Conservation (phyloP, 2,888 invertebrate genomes). For the Plutella xylostella region DNA sequence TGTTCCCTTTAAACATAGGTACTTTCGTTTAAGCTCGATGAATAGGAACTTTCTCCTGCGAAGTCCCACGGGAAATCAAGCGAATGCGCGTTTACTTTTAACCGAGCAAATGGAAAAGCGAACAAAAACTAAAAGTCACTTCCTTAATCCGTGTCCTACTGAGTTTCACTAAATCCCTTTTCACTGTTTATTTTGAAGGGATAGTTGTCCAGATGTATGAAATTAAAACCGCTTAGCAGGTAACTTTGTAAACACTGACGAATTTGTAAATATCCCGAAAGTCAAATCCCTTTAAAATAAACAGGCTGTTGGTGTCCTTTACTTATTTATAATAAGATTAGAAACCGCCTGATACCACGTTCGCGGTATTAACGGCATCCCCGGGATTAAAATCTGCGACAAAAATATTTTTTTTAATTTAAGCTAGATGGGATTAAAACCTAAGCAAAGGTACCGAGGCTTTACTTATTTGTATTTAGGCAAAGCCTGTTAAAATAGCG, state of each 20-base stretch:
- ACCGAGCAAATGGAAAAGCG: conserved; percentile 24
- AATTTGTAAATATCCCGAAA: background rate
- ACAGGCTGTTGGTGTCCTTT: background rate
- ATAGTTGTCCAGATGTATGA: conserved; percentile 4
- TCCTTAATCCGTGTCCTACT: conserved; percentile 35
- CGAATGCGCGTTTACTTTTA: conserved; percentile 9
- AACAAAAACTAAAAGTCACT: conserved; percentile 7
- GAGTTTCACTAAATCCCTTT: conserved; percentile 29
- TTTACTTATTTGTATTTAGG: conserved; percentile 17
- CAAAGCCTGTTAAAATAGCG: conserved; percentile 17
- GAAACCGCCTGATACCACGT: background rate
- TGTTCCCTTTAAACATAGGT: too few relatives aligned
- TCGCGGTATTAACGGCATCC: conserved; percentile 3
- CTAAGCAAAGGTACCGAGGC: conserved; percentile 19
- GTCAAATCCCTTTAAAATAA: background rate
- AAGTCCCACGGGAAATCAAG: conserved; percentile 37
- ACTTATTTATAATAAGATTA: background rate
- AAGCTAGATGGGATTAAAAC: conserved; percentile 18
- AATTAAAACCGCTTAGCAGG: conserved; percentile 7
- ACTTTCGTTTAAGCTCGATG: background rate
- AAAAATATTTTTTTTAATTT: conserved; percentile 2
- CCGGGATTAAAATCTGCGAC: background rate
- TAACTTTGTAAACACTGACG: conserved; percentile 2
- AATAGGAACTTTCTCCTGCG: conserved; percentile 21
- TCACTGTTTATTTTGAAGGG: background rate